Evolutionary conservation across 2,797 vertebrate genomes (phyloP), one percentile per base, ranked within the genome.

Genomic region (Alcedo atthis): DNA sequence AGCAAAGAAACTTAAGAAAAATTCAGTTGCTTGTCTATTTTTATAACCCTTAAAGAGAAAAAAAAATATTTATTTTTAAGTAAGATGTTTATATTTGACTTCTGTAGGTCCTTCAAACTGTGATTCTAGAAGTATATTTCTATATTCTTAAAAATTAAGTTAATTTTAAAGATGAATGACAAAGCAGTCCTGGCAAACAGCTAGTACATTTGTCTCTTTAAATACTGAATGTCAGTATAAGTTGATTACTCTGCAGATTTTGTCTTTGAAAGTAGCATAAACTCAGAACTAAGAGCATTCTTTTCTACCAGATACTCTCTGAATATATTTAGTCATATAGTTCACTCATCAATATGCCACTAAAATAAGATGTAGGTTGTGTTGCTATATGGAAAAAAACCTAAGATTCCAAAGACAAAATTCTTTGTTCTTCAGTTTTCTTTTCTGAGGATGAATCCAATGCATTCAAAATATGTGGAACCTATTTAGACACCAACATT

Each of bases 1-100:
- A 81, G 62, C 63, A 85, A 81, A 92, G 30, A 92, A 33, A 90
- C 62, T 92, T 88, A 89, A 81, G 54, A 94, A 95, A 90, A 92
- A 81, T 69, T 93, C 80, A 35, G 33, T 81, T 55, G 67, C 5
- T 42, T 43, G 32, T 54, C 62, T 81, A 12, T 62, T 87, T 84
- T 86, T 45, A 8, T 85, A 59, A 70, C 83, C 16, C 24, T 87
- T 64, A 32, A 81, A 84, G 13, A 54, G 2, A 35, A 2, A 45
- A 13, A 35, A 35, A 2, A 45, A 13, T 35, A 14, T 46, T 22
- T 48, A 1, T 25, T 5, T 55, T 26, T 42, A 73, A 54, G 30
- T 42, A 9, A 40, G 4, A 5, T 64, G 15, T 62, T 71, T 66
- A 11, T 57, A 57, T 81, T 74, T 75, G 13, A 42, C 14, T 62